Base-by-base conservation (phyloP, 2,888 invertebrate species). In the Eupelmus urozonus region DNA sequence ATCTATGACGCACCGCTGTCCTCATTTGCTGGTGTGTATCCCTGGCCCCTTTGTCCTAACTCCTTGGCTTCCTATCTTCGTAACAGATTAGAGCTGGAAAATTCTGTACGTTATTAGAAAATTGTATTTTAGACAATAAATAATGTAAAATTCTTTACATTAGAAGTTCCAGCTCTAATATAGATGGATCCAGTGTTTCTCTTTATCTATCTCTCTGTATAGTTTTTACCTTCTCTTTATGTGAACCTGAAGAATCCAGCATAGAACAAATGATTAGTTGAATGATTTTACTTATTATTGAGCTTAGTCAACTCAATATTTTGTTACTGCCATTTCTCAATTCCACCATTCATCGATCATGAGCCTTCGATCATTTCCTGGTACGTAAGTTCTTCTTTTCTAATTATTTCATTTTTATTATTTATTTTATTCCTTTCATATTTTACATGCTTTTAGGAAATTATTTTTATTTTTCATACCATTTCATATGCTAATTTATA, bases 1-100 rank as follows among this genome's bases (percentile, higher is more conserved):
- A 82, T 82, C 49, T 85, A 87, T 65, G 82, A 88, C 66, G 83
- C 82, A 59, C 85, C 88, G 73, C 81, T 89, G 77, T 88, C 85
- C 71, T 87, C 87, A 71, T 89, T 85, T 42, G 82, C 83, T 53
- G 86, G 87, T 86, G 75, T 62, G 82, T 82, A 81, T 62, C 60
- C 70, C 7, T 51, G 11, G 29, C 29, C 69, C 9, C 5, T 53
- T 18, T n/a, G 18, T 62, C 49, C 57, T 20, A 11, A 29, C 7
- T 65, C 57, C 59, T 45, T n/a, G 11, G 51, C 55, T 45, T 34
- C 51, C 45, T 23, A 45, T 27, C 40, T 60, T n/a, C 0, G 42
- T 40, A 5, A 66, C 23, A 53, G 29, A 66, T 65, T 79, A 70
- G 60, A 65, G 42, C 63, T 71, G 42, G 55, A 59, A 66, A 42